Conservation (phyloP, 2,888 invertebrate genomes). For the Acleris laterana region DNA sequence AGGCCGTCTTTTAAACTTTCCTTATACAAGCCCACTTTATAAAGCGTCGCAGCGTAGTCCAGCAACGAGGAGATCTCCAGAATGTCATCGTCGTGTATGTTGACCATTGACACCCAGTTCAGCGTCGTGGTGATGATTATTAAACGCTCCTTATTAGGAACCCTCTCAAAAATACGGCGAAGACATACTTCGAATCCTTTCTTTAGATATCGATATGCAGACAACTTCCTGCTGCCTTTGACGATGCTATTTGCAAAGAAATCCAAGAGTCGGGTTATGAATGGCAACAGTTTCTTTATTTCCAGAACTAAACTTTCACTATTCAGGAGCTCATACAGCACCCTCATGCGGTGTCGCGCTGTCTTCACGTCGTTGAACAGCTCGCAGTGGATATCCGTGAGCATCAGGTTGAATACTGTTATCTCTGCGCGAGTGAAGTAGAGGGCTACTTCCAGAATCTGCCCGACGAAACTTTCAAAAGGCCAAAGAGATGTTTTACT, state of each 20-base stretch:
- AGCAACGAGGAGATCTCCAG: constrained; percentile 81
- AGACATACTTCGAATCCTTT: constrained; percentile 84
- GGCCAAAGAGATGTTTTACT: constrained; percentile 58
- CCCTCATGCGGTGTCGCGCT: constrained; percentile 72
- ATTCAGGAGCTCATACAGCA: constrained; percentile 78
- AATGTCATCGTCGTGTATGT: constrained; percentile 68
- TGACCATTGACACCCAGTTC: constrained; percentile 74
- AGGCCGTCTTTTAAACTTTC: constrained; percentile 75
- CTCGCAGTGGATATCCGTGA: constrained; percentile 62
- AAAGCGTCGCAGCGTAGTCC: constrained; percentile 79
- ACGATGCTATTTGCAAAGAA: constrained; percentile 74
- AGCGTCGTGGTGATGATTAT: constrained; percentile 78
- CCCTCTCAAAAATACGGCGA: constrained; percentile 76
- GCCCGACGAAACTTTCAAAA: constrained; percentile 60
- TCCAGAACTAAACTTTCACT: constrained; percentile 74
- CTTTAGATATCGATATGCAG: constrained; percentile 62
- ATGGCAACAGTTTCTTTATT: constrained; percentile 62
- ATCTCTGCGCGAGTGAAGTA: constrained; percentile 58
- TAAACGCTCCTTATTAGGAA: constrained; percentile 73
- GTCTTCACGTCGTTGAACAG: constrained; percentile 59
- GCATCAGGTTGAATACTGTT: constrained; percentile 58
- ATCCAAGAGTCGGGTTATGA: constrained; percentile 72
- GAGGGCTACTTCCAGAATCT: constrained; percentile 62
- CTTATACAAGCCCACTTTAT: constrained; percentile 64
- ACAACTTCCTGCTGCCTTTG: constrained; percentile 44